Evolutionary conservation across 2,888 invertebrate species (phyloP).

Genomic region (Galerucella nymphaeae): DNA sequence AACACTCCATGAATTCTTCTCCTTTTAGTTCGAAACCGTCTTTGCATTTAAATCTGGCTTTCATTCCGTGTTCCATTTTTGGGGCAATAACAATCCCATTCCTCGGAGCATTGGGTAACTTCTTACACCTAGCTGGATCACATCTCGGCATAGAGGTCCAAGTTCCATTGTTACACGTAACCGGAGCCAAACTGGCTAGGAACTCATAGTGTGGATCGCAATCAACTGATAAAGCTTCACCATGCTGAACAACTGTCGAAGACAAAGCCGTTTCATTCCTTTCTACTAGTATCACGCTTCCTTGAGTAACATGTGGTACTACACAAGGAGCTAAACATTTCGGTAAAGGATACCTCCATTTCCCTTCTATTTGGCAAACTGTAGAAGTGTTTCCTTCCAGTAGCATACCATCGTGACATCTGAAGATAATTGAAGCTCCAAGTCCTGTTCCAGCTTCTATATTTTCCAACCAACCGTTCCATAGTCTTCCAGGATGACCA

Average conservation of each 20-base stretch:
- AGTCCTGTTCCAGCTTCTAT: conserved; percentile 89
- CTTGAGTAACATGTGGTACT: conserved; percentile 88
- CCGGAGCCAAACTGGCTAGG: conserved; percentile 77
- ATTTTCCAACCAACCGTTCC: conserved; percentile 96
- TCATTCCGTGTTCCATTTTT: conserved; percentile 97
- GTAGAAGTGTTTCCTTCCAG: conserved; percentile 89
- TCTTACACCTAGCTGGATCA: conserved; percentile 76
- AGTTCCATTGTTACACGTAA: conserved; percentile 93
- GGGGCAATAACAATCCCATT: conserved; percentile 97
- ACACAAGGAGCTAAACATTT: conserved; percentile 94
- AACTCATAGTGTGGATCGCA: conserved; percentile 91
- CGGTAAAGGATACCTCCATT: conserved; percentile 94
- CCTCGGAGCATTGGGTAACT: conserved; percentile 73
- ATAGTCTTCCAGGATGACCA: conserved; percentile 91
- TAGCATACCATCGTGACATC: conserved; percentile 92
- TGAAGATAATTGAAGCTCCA: conserved; percentile 92
- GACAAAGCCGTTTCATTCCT: conserved; percentile 67
- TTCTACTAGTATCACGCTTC: conserved; percentile 74
- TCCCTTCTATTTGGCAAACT: conserved; percentile 93
- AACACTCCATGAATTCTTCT: conserved; percentile 81
- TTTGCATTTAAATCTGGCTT: conserved; percentile 91
- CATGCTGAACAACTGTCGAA: conserved; percentile 75
- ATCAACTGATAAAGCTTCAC: conserved; percentile 77
- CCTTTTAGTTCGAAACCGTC: conserved; percentile 90
- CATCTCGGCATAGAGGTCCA: conserved; percentile 94